Evolutionary conservation across 1,140 invertebrate species (phyloP).

Genomic region (Drosophila orena): DNA sequence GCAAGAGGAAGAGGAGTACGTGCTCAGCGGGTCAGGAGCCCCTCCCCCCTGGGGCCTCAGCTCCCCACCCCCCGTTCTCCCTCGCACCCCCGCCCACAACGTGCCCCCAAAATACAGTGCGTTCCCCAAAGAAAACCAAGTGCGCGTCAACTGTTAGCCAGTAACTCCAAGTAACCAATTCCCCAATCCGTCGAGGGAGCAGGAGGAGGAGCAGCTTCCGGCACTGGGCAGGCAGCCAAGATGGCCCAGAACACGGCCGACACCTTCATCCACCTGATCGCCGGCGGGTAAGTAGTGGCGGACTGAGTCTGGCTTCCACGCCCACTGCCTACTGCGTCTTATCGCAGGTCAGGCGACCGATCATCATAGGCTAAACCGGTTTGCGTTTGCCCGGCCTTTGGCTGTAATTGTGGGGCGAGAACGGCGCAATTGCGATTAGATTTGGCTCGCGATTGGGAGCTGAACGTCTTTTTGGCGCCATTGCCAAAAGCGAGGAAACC

Average conservation of each 20-base stretch:
- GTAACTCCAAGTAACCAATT: conserved; percentile 29
- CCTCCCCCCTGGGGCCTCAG: conserved; percentile 27
- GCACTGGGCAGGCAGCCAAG: conserved; percentile 17
- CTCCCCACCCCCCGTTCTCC: background rate
- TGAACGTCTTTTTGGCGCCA: conserved; percentile 54
- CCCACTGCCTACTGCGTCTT: conserved; percentile 59
- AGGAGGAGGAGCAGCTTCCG: background rate
- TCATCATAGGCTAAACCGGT: conserved; percentile 46
- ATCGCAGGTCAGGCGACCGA: conserved; percentile 55
- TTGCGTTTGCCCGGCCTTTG: conserved; percentile 45
- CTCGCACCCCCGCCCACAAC: conserved; percentile 12
- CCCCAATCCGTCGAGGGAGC: too few relatives aligned
- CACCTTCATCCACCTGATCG: conserved; percentile 69
- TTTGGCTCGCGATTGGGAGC: conserved; percentile 31
- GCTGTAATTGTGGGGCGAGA: conserved; percentile 7
- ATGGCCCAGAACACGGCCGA: conserved; percentile 74
- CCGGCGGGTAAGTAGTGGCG: conserved; percentile 66
- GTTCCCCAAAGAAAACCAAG: conserved; percentile 39
- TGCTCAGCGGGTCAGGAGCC: conserved; percentile 24
- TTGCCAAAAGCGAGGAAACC: conserved; percentile 43
- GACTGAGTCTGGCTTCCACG: background rate
- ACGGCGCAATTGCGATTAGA: conserved; percentile 70
- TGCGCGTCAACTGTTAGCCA: conserved; percentile 37
- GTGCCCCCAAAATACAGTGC: conserved; percentile 35
- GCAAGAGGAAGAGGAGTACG: conserved; percentile 13